These are phyloP conservation scores for Leptopilina clavipes DNA, from an alignment of 1,140 invertebrate genomes.

Conservation along the genomic window DNA sequence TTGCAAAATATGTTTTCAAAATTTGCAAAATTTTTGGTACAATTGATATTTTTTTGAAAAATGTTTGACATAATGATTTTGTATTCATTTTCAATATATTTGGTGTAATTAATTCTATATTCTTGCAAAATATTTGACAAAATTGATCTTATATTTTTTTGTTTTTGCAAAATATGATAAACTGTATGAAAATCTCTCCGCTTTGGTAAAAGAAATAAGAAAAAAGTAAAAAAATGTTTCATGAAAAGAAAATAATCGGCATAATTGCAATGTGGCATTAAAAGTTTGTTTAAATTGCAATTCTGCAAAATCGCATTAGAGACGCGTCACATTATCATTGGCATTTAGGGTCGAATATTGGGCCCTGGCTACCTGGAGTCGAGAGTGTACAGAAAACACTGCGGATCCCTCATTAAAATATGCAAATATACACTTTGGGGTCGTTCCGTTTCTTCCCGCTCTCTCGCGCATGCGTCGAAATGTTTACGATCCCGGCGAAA, in stretches of 20 bases:
- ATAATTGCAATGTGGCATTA: slow-evolving; percentile 45
- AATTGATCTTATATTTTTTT: no score
- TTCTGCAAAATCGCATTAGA: slow-evolving; percentile 39
- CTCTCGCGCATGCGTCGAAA: slow-evolving; percentile 64
- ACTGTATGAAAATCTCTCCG: no score
- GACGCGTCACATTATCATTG: slow-evolving; percentile 67
- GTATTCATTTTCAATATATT: no score
- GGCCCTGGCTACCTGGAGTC: slow-evolving; percentile 54
- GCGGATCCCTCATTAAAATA: slow-evolving; percentile 73
- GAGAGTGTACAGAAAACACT: slow-evolving; percentile 55
- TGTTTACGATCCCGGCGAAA: slow-evolving; percentile 73
- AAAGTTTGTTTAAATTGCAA: neutral
- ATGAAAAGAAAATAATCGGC: slow-evolving; percentile 20
- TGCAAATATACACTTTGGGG: slow-evolving; percentile 68
- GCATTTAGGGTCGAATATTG: slow-evolving; percentile 59
- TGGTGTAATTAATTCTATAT: no score
- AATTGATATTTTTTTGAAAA: no score
- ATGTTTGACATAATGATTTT: no score
- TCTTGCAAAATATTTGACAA: no score
- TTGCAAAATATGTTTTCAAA: no score
- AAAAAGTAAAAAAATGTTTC: neutral
- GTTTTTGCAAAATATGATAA: no score
- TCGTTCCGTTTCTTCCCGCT: slow-evolving; percentile 54
- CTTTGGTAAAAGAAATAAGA: no score
- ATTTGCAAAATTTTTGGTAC: no score